Percentiles rank a stretch among this genome's conserved stretches.
phyloP scores from a whole-genome alignment of 2,888 invertebrate genomes.

The Lysandra coridon region DNA sequence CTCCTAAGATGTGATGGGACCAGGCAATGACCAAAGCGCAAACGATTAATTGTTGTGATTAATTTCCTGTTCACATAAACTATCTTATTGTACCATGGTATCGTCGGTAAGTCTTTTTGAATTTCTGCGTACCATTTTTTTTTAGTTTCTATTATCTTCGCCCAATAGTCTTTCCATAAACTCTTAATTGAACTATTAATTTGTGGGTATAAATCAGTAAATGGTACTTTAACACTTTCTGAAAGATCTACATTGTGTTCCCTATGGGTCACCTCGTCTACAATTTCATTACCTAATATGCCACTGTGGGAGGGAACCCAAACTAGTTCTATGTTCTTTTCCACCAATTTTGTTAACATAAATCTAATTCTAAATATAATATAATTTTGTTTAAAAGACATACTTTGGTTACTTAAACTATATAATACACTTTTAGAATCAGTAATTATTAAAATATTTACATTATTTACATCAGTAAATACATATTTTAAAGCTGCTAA shows the following conservation, averaged over 20 bases:
- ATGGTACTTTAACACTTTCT: not conserved
- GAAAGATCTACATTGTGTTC: not conserved
- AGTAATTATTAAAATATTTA: conserved; percentile 34
- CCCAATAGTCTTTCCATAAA: no score
- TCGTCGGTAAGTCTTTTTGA: no score
- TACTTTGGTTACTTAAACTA: conserved; percentile 29
- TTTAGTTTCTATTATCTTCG: no score
- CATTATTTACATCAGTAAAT: not conserved
- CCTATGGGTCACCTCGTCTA: conserved; percentile 18
- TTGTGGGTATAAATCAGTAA: no score
- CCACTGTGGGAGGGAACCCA: conserved; percentile 33
- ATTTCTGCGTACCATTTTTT: no score
- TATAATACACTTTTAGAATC: conserved; percentile 36
- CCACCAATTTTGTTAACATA: not conserved
- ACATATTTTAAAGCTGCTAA: conserved; percentile 29
- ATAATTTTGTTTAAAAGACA: conserved; percentile 31
- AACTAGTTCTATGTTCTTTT: conserved; percentile 28
- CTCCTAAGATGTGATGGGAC: no score
- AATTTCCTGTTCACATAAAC: no score
- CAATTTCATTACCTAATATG: conserved; percentile 34
- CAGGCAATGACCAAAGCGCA: no score
- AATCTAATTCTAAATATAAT: conserved; percentile 32
- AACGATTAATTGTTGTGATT: no score
- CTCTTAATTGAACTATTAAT: no score
- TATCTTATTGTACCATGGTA: no score